phyloP scores from a whole-genome alignment of 2,113 vertebrate genomes.

The Siniperca chuatsi region DNA sequence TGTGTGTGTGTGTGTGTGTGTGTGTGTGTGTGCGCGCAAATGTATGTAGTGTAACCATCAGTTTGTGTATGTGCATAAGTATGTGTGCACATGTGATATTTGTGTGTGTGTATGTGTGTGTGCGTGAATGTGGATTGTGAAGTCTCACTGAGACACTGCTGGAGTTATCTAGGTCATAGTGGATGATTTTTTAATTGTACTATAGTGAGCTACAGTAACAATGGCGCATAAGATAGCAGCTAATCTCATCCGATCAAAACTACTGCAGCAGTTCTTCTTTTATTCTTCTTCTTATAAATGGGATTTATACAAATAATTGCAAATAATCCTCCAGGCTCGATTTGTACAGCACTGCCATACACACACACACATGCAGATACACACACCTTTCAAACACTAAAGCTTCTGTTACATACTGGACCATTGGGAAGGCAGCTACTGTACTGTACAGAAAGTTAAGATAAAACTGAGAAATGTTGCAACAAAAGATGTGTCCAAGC shows the following conservation, averaged over 20 bases:
- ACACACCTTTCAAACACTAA: not conserved
- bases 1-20: too few relatives aligned
- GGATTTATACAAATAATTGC: constrained; percentile 10
- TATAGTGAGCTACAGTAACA: constrained; percentile 36
- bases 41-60: too few relatives aligned
- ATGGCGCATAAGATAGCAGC: constrained; percentile 27
- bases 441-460: not conserved
- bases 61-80: not conserved
- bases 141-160: constrained; percentile 41
- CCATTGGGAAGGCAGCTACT: not conserved
- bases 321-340: constrained; percentile 10
- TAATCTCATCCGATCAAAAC: constrained; percentile 24
- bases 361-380: not conserved
- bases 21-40: not conserved
- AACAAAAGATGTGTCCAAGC: not conserved
- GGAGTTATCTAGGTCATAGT: constrained; percentile 63
- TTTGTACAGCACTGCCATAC: not conserved
- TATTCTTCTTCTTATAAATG: constrained; percentile 7
- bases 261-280: not conserved
- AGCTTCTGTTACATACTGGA: not conserved
- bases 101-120: constrained; percentile 2
- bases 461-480: not conserved
- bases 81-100: not conserved
- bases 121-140: constrained; percentile 15
- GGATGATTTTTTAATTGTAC: constrained; percentile 65